Conservation (phyloP, 2,888 invertebrate species). For the Hyposoter dolosus region DNA sequence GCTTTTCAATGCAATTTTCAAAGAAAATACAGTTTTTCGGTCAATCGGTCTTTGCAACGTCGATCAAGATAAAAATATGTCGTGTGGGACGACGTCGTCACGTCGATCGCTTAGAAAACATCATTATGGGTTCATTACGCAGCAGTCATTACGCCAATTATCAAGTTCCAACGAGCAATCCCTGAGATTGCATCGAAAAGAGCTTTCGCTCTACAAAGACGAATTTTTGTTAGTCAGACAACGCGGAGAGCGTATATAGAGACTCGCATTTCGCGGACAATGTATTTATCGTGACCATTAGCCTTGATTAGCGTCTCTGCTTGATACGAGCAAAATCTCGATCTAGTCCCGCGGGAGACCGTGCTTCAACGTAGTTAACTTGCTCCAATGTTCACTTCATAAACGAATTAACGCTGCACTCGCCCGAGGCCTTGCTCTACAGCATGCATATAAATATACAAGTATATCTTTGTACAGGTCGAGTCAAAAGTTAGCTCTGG, state of each 20-base stretch:
- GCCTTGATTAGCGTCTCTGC: conserved; percentile 64
- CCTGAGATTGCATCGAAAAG: neutral
- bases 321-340: conserved; percentile 42
- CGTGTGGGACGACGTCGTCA: no score
- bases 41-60: no score
- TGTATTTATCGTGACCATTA: conserved; percentile 63
- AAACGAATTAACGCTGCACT: conserved; percentile 68
- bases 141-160: conserved; percentile 6
- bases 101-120: neutral
- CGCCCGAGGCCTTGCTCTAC: neutral
- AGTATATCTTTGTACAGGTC: neutral
- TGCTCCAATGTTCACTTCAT: conserved; percentile 58
- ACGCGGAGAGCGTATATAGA: neutral
- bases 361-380: conserved; percentile 66
- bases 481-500: neutral
- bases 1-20: no score
- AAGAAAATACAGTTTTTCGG: no score
- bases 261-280: conserved; percentile 17
- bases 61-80: no score
- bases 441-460: neutral
- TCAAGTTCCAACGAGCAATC: neutral
- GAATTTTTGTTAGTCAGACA: neutral
- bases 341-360: conserved; percentile 35
- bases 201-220: neutral
- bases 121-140: neutral